phyloP scores from a whole-genome alignment of 2,113 vertebrate genomes.

The Pyrgilauda ruficollis region DNA sequence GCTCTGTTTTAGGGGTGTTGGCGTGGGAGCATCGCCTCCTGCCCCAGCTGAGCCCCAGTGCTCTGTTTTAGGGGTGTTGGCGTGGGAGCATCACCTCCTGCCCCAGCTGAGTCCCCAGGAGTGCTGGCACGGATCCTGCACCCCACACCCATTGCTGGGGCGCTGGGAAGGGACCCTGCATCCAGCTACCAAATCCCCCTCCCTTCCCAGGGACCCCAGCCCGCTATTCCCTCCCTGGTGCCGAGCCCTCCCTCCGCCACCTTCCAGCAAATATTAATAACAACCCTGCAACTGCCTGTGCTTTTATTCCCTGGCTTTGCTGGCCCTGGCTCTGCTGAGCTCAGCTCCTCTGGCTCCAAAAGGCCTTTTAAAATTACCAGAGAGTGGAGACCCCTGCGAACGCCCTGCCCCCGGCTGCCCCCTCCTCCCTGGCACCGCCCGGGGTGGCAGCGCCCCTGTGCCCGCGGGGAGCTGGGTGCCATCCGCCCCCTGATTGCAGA shows the following conservation, averaged over 20 bases:
- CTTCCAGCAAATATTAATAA: slow-evolving; percentile 20
- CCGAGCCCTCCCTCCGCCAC: neutral
- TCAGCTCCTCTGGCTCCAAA: slow-evolving; percentile 61
- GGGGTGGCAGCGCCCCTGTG: neutral
- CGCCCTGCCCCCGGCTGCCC: neutral
- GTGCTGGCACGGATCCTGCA: neutral
- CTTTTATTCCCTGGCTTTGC: slow-evolving; percentile 36
- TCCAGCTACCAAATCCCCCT: neutral
- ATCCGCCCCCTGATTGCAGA: neutral
- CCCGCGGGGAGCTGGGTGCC: neutral
- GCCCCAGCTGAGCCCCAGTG: neutral
- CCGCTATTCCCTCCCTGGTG: neutral
- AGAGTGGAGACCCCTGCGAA: slow-evolving; percentile 23
- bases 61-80: neutral
- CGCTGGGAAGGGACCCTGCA: neutral
- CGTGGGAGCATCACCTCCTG: neutral
- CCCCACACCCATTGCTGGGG: neutral
- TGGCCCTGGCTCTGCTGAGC: slow-evolving; percentile 55
- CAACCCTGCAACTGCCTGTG: neutral
- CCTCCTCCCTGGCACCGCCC: neutral
- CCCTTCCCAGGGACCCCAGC: neutral
- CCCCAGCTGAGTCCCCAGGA: neutral
- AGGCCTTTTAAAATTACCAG: slow-evolving; percentile 32
- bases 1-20: neutral
- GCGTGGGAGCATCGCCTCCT: neutral